Base-by-base conservation (phyloP, 1,140 invertebrate genomes). In the Trichogramma pretiosum region DNA sequence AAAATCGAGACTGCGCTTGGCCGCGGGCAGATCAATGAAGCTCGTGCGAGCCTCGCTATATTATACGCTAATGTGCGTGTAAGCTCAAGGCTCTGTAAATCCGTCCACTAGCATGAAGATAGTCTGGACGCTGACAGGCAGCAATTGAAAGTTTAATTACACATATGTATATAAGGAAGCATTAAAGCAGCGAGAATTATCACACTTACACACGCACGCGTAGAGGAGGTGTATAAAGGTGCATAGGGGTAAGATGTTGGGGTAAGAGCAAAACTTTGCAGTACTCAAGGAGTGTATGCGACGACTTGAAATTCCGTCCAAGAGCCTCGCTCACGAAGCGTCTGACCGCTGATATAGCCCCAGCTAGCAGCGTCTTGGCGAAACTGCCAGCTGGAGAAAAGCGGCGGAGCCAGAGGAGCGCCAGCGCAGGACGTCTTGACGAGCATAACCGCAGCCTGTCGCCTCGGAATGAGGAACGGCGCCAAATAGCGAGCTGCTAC, bases 371-470 rank as follows among this genome's bases (percentile, higher is more conserved):
- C 41, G 37, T 21, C 11, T 28, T 36, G n/a, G n/a, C n/a, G n/a
- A n/a, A n/a, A n/a, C n/a, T n/a, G n/a, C n/a, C 24, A 47, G 35
- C 28, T 14, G 46, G 45, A 22, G 9, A 30, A 30, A 10, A 10
- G 9, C 9, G n/a, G n/a, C n/a, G 13, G 17, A 22, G 38, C 4
- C 22, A n/a, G 26, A 13, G 21, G 30, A 38, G 18, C 4, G 5
- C 22, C 23, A 11, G 23, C 33, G 23, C 17, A 47, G 45, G 50
- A 57, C 42, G 30, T 55, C 58, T 56, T 60, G 63, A 67, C 59
- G 61, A 64, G 62, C 60, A 59, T 62, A 59, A 67, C 67, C 65
- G 52, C 62, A 61, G 56, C 19, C 55, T 68, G 63, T 62, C 63
- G 58, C 57, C 46, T 53, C 50, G 54, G 56, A 64, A 60, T 66